phyloP scores from a whole-genome alignment of 2,113 vertebrate genomes.

The Octodon degus region DNA sequence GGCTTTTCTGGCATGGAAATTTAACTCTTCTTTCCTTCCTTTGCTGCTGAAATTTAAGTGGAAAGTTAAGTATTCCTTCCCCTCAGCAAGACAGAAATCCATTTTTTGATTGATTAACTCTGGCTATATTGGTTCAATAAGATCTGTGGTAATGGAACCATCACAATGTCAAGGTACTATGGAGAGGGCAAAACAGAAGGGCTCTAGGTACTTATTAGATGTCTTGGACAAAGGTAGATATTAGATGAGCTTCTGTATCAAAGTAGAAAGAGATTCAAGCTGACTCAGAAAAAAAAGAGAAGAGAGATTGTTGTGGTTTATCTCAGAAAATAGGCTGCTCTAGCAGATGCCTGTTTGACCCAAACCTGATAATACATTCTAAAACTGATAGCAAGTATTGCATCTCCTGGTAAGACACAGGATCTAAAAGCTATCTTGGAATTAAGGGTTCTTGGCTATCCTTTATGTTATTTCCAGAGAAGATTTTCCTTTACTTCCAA shows the following conservation, averaged over 20 bases:
- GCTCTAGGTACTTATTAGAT: background rate
- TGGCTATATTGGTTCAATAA: background rate
- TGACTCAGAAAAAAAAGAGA: background rate
- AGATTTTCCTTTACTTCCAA: constrained; percentile 39
- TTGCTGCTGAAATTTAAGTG: constrained; percentile 34
- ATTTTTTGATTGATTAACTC: constrained; percentile 36
- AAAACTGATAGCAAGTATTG: background rate
- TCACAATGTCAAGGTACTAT: background rate
- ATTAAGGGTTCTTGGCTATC: background rate
- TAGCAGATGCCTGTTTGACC: background rate
- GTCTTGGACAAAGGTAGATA: background rate
- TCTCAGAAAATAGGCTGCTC: background rate
- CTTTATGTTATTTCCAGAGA: background rate
- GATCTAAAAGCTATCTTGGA: background rate
- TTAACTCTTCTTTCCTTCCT: background rate
- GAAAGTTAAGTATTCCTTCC: constrained; percentile 28
- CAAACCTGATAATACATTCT: background rate
- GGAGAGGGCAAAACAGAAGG: background rate
- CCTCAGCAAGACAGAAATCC: constrained; percentile 22
- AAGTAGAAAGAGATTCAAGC: background rate
- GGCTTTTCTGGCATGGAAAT: background rate
- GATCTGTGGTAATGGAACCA: background rate
- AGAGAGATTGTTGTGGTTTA: background rate
- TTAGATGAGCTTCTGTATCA: background rate
- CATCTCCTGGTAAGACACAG: background rate